Evolutionary conservation across 2,113 vertebrate species (phyloP), one percentile per base, ranked within the genome.

Genomic region (Cichladusa arquata): DNA sequence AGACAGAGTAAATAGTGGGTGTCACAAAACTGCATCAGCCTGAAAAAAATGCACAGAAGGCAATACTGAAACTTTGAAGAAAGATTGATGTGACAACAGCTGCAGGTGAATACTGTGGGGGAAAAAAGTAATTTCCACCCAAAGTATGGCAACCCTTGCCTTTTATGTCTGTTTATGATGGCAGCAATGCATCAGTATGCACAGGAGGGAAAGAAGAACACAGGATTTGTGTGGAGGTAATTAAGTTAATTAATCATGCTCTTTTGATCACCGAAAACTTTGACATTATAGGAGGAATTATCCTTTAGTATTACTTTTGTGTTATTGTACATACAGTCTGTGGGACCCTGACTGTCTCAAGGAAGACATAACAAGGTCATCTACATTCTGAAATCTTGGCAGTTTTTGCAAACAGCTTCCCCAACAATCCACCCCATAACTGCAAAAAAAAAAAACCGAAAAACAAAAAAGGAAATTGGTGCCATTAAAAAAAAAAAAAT

Each of bases 11-110:
- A 93, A 90, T 29, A 83, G 71, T 36, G 47, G 70, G 64, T 86
- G 64, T 87, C 76, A 88, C 60, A 83, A 66, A 86, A 56, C 51
- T 73, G 28, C 34, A 73, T 64, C 81, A 88, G 11, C 12, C 25
- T 83, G 66, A 22, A 90, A 71, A 72, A 69, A 61, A 29, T 19
- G 57, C 78, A 62, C 29, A 53, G 67, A 58, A 86, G 36, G 11
- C 11, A 29, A 80, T 50, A 42, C 12, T 82, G 54, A 66, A 90
- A 77, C 50, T 93, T 72, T 65, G 79, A 82, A 82, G 80, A 72
- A 88, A 67, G 74, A 69, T 58, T 73, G 67, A 57, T 61, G 54
- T 91, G 82, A 73, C 42, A 62, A 47, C 47, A 82, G 34, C 50
- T 82, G 73, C 78, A 85, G 73, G 34, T 88, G 91, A 95, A 83